Conservation (phyloP, 2,113 vertebrate species). For the Hippocampus abdominalis region DNA sequence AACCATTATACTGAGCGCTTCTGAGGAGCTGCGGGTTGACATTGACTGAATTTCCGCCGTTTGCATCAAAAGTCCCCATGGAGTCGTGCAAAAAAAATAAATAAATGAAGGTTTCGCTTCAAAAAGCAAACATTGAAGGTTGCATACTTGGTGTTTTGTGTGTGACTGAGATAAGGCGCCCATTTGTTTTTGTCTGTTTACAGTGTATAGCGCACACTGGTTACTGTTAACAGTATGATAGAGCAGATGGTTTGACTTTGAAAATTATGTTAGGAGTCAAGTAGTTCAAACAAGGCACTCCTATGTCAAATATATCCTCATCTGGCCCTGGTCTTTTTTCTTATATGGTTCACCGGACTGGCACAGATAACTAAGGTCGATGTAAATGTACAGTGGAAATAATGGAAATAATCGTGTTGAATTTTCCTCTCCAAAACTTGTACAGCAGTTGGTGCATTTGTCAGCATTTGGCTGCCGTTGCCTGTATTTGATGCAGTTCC, state of each 20-base stretch:
- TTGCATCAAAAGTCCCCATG: not conserved
- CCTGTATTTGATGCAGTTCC: too few species aligned
- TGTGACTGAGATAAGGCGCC: constrained; percentile 4
- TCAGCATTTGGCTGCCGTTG: too few species aligned
- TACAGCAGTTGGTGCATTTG: too few species aligned
- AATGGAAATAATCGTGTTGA: too few species aligned
- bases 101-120: not conserved
- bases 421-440: too few species aligned
- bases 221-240: constrained; percentile 8
- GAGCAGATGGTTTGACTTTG: constrained; percentile 6
- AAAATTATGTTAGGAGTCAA: constrained; percentile 5
- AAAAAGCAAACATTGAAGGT: not conserved
- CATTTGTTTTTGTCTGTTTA: constrained; percentile 17
- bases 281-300: constrained; percentile 20
- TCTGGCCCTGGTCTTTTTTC: constrained; percentile 21
- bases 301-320: constrained; percentile 13
- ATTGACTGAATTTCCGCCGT: not conserved
- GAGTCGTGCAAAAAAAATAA: not conserved
- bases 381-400: not conserved
- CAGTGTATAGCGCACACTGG: constrained; percentile 28
- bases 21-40: not conserved
- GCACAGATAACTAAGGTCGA: constrained; percentile 33
- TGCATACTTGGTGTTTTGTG: not conserved
- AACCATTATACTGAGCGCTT: not conserved
- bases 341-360: constrained; percentile 13